Conservation (phyloP, 2,888 invertebrate genomes). For the Caenorhabditis macrosperma region DNA sequence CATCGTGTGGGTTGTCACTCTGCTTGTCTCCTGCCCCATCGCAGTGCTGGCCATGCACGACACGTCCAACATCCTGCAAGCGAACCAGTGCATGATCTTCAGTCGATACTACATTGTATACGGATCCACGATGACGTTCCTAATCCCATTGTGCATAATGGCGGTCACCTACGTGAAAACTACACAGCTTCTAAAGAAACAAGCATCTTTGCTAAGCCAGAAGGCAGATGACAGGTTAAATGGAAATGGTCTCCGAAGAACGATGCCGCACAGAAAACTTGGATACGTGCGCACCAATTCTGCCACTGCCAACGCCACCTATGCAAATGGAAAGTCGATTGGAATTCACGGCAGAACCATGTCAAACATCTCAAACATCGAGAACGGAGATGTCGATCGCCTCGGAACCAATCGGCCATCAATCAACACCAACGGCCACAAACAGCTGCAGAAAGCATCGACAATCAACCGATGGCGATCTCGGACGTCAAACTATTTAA, state of each 20-base stretch:
- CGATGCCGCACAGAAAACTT: conserved; percentile 73
- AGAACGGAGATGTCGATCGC: conserved; percentile 40
- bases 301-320: conserved; percentile 34
- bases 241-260: conserved; percentile 75
- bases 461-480: conserved; percentile 63
- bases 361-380: conserved; percentile 31
- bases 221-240: conserved; percentile 68
- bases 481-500: conserved; percentile 64
- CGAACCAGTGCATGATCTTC: conserved; percentile 81
- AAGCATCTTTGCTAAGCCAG: conserved; percentile 73
- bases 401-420: conserved; percentile 50
- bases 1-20: conserved; percentile 93
- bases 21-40: conserved; percentile 92
- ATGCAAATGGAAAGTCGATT: conserved; percentile 39
- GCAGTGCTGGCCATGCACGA: conserved; percentile 83
- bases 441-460: conserved; percentile 58
- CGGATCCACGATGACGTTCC: conserved; percentile 95
- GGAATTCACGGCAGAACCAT: conserved; percentile 41
- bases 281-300: conserved; percentile 70
- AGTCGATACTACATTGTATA: conserved; percentile 77
- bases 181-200: conserved; percentile 87
- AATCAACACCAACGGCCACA: conserved; percentile 58
- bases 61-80: conserved; percentile 81
- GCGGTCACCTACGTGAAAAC: conserved; percentile 94
- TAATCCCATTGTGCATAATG: conserved; percentile 95